phyloP scores from a whole-genome alignment of 2,888 invertebrate species.

The Dyspetes luteomarginatus region DNA sequence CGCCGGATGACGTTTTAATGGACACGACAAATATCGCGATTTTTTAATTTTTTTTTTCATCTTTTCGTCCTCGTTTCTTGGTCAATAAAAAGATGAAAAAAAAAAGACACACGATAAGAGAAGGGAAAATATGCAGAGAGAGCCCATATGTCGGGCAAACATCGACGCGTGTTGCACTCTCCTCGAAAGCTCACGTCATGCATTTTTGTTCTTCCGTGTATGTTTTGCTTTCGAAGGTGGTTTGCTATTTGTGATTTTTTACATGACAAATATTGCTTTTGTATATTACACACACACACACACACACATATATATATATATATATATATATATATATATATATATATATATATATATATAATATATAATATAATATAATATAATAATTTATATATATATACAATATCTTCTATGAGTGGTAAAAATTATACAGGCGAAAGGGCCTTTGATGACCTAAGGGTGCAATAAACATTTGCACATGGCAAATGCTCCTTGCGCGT shows the following conservation, averaged over 20 bases:
- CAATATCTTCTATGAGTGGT: neutral
- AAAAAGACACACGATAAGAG: constrained; percentile 27
- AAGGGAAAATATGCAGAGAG: constrained; percentile 23
- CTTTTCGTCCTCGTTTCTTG: constrained; percentile 30
- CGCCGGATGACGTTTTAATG: constrained; percentile 62
- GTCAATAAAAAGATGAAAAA: constrained; percentile 47
- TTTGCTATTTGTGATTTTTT: constrained; percentile 40
- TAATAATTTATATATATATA: neutral
- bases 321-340: too few relatives aligned
- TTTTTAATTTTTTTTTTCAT: constrained; percentile 9
- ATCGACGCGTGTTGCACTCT: constrained; percentile 62
- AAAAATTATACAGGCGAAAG: constrained; percentile 9
- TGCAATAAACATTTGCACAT: constrained; percentile 38
- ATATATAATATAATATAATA: too few relatives aligned
- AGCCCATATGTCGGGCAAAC: constrained; percentile 66
- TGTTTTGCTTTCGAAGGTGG: constrained; percentile 54
- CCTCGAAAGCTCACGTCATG: constrained; percentile 29
- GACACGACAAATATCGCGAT: constrained; percentile 56
- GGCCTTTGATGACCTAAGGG: constrained; percentile 17
- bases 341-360: too few relatives aligned
- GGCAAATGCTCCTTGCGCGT: constrained; percentile 21
- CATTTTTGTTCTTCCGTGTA: constrained; percentile 54
- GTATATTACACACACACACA: neutral
- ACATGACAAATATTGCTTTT: neutral
- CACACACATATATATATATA: too few relatives aligned